These are phyloP conservation scores for Sorex araneus DNA, from an alignment of 2,113 vertebrate genomes.

Conservation along the genomic window DNA sequence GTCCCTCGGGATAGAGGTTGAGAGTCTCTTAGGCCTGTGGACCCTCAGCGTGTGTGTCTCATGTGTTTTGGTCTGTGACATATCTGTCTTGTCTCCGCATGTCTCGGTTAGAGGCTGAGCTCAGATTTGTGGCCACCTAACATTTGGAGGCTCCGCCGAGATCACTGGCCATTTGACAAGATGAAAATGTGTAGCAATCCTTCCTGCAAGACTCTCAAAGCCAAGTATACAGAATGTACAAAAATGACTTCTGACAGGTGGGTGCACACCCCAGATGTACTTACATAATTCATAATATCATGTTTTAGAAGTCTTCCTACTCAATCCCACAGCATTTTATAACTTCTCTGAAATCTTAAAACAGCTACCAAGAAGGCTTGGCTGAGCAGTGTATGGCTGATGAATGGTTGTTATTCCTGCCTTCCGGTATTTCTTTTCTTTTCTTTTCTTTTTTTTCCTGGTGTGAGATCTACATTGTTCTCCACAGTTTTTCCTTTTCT, in stretches of 20 bases:
- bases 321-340: conserved; percentile 36
- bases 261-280: background rate
- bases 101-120: too few relatives aligned
- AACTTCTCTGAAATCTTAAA: conserved; percentile 15
- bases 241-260: conserved; percentile 27
- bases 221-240: conserved; percentile 31
- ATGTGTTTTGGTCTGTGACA: too few relatives aligned
- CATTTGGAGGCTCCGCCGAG: too few relatives aligned
- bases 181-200: background rate
- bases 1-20: too few relatives aligned
- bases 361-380: background rate
- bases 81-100: too few relatives aligned
- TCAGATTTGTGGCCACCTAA: too few relatives aligned
- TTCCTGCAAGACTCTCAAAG: conserved; percentile 38
- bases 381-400: background rate
- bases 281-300: conserved; percentile 35
- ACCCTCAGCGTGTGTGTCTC: too few relatives aligned
- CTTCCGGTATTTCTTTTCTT: background rate
- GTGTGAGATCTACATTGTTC: background rate
- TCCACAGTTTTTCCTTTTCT: background rate
- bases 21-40: too few relatives aligned
- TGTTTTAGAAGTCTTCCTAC: conserved; percentile 45
- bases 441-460: background rate
- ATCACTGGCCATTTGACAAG: too few relatives aligned
- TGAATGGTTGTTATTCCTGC: background rate